phyloP scores from a whole-genome alignment of 2,113 vertebrate genomes.

The Hyperopisus bebe region DNA sequence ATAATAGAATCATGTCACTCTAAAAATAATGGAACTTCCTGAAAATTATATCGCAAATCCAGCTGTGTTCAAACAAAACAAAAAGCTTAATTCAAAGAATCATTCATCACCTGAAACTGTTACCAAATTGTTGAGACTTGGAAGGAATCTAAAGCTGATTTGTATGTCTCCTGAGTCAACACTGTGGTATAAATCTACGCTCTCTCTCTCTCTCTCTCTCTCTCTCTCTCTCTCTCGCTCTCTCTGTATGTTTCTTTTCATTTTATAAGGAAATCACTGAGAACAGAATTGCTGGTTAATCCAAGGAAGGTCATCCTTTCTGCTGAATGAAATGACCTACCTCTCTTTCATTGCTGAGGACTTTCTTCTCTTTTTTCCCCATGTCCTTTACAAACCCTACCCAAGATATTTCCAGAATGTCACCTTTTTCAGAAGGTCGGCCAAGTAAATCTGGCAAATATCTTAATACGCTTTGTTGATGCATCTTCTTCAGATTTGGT shows the following conservation, averaged over 20 bases:
- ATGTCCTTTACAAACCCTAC: neutral
- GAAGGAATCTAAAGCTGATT: neutral
- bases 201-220: neutral
- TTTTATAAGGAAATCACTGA: neutral
- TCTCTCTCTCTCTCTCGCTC: neutral
- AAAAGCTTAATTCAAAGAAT: neutral
- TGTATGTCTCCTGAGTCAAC: neutral
- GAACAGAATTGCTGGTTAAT: neutral
- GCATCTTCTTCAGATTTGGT: neutral
- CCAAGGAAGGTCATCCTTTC: neutral
- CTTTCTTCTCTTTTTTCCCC: neutral
- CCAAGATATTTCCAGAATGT: neutral
- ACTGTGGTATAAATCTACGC: neutral
- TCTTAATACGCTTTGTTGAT: neutral
- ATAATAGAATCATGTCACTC: neutral
- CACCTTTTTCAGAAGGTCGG: neutral
- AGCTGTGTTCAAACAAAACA: neutral
- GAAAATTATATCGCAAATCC: neutral
- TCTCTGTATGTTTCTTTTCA: neutral
- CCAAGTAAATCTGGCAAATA: neutral
- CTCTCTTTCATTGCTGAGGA: neutral
- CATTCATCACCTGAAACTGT: neutral
- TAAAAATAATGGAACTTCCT: neutral
- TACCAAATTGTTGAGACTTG: neutral
- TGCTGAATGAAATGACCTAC: neutral